Conservation (phyloP, 2,113 vertebrate genomes). For the Triplophysa dalaica region DNA sequence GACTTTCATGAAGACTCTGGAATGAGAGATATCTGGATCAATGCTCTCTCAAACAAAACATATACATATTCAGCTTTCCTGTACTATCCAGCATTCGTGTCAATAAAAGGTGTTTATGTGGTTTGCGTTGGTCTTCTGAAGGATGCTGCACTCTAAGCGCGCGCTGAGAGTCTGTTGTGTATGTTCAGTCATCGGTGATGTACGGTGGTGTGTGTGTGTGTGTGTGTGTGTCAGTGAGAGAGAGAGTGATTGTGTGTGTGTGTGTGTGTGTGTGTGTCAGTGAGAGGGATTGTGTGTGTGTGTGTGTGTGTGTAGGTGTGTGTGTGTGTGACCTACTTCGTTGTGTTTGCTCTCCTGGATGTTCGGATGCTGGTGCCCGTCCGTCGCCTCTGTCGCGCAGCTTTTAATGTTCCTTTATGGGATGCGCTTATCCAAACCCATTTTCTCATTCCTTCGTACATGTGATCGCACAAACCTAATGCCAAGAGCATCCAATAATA, state of each 20-base stretch:
- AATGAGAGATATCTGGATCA: background rate
- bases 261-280: slow-evolving; percentile 9
- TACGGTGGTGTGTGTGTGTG: background rate
- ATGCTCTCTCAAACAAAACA: background rate
- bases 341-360: slow-evolving; percentile 13
- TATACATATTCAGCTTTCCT: background rate
- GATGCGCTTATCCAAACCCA: slow-evolving; percentile 16
- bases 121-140: background rate
- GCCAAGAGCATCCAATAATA: background rate
- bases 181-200: background rate
- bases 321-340: slow-evolving; percentile 44
- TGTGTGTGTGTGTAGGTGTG: background rate
- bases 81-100: background rate
- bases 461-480: slow-evolving; percentile 31
- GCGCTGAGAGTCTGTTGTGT: background rate
- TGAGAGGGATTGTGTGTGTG: slow-evolving; percentile 2
- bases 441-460: slow-evolving; percentile 15
- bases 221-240: slow-evolving; percentile 4
- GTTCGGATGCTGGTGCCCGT: background rate
- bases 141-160: background rate
- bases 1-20: background rate
- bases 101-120: background rate
- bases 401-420: slow-evolving; percentile 2
- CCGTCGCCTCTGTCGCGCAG: slow-evolving; percentile 8
- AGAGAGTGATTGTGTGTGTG: background rate